Evolutionary conservation across 1,140 invertebrate genomes (phyloP), one percentile per base, ranked within the genome.

Genomic region (Mactra quadrangularis): DNA sequence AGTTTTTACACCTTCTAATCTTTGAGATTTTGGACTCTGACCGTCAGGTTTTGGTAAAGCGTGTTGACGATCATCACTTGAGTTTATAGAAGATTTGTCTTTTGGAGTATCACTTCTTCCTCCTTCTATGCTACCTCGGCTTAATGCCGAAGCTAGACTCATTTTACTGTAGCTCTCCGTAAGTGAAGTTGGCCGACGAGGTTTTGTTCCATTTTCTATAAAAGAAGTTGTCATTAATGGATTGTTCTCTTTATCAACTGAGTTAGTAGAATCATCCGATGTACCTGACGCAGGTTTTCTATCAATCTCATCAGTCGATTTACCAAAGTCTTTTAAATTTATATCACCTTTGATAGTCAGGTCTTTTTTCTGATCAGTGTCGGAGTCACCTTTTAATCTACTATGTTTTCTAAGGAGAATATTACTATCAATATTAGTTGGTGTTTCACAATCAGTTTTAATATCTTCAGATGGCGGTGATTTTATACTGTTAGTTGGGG

Each of bases 1-100:
- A 53, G 41, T 13, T 27, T 72, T 41, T 25, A 71, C 3, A 17
- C n/a, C 13, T 35, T 87, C 87, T 27, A 71, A 33, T 17, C 82
- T 74, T 27, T 84, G 85, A 74, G 84, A 84, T 77, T 90, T 90
- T 19, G 90, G 90, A 77, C 90, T 91, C 74, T 91, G 89, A 6
- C 89, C 90, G 52, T 90, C 89, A 15, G 90, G 89, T 81, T 90
- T 90, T 11, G 89, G 89, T 35, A 89, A 83, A 27, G 78, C 83
- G 41, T 86, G 88, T 35, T 88, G 86, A 60, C 89, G 85, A 57
- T 90, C 88, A 53, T 89, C 86, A 25, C 60, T 82, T 19, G 82
- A 78, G 41, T 57, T 72, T 3, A 82, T 60, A 15, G 75, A 75
- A 3, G 22, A 15, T 75, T 71, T 85, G 27, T 70, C 59, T 62